These are phyloP conservation scores for Sphaerophoria rueppellii DNA, from an alignment of 2,888 invertebrate genomes.

Conservation along the genomic window DNA sequence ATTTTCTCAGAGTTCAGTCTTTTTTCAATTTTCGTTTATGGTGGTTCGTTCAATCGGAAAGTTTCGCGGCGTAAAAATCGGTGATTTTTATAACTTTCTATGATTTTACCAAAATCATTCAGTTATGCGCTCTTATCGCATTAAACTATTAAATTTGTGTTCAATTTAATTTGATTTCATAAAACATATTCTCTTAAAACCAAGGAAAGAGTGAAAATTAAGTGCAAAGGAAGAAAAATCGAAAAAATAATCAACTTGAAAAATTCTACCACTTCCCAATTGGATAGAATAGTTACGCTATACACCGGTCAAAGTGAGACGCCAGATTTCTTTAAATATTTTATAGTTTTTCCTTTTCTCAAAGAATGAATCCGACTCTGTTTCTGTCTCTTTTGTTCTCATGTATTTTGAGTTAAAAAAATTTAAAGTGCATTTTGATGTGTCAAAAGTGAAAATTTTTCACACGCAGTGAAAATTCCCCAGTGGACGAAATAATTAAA, in stretches of 20 bases:
- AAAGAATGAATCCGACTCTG: slow-evolving; percentile 49
- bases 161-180: background rate
- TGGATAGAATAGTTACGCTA: slow-evolving; percentile 64
- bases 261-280: slow-evolving; percentile 62
- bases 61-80: slow-evolving; percentile 55
- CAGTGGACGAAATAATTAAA: slow-evolving; percentile 17
- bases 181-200: background rate
- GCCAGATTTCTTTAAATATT: slow-evolving; percentile 46
- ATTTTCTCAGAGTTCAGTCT: slow-evolving; percentile 43
- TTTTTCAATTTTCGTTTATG: slow-evolving; percentile 61
- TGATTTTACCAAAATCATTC: slow-evolving; percentile 19
- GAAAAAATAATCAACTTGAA: slow-evolving; percentile 36
- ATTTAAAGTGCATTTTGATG: slow-evolving; percentile 64
- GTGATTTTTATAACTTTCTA: slow-evolving; percentile 38
- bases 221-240: slow-evolving; percentile 59
- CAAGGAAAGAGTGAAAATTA: slow-evolving; percentile 57
- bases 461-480: slow-evolving; percentile 70
- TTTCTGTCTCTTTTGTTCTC: slow-evolving; percentile 50
- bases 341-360: slow-evolving; percentile 39
- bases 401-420: background rate
- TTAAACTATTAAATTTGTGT: slow-evolving; percentile 11
- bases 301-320: slow-evolving; percentile 62
- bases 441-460: slow-evolving; percentile 72
- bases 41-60: slow-evolving; percentile 49
- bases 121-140: background rate